These are phyloP conservation scores for Coelopa pilipes DNA, from an alignment of 2,888 invertebrate genomes.

Conservation along the genomic window DNA sequence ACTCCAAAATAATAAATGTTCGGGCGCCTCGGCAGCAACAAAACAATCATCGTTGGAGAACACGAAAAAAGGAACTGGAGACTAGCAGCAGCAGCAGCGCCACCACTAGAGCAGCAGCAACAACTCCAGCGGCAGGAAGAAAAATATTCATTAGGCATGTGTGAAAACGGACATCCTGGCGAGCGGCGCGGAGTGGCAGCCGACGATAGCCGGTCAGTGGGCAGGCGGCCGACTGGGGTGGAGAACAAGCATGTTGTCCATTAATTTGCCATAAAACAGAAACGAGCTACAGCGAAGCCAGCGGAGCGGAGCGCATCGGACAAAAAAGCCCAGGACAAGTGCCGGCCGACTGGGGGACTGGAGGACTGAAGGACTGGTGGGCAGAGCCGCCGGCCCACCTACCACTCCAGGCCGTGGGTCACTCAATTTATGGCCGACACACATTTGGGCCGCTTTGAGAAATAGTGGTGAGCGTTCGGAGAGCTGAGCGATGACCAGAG, in stretches of 20 bases:
- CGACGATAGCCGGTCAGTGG: neutral
- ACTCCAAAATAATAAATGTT: slow-evolving; percentile 58
- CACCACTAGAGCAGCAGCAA: slow-evolving; percentile 27
- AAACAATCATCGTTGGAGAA: slow-evolving; percentile 44
- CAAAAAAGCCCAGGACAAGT: slow-evolving; percentile 37
- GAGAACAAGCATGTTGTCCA: slow-evolving; percentile 55
- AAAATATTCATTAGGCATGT: slow-evolving; percentile 55
- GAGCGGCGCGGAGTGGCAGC: neutral
- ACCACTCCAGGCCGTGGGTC: neutral
- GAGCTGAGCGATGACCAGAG: too few relatives aligned
- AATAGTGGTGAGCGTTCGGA: neutral
- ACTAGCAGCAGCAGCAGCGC: slow-evolving; percentile 11
- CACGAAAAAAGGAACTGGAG: slow-evolving; percentile 38
- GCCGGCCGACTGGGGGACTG: slow-evolving; percentile 3
- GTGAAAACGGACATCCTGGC: slow-evolving; percentile 51
- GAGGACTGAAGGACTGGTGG: neutral
- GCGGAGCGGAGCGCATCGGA: slow-evolving; percentile 28
- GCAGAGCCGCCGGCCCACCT: neutral
- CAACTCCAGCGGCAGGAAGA: slow-evolving; percentile 38
- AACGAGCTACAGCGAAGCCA: slow-evolving; percentile 54
- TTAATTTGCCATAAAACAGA: slow-evolving; percentile 63
- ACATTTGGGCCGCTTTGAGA: slow-evolving; percentile 25
- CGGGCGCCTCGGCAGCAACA: slow-evolving; percentile 48
- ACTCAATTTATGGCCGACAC: slow-evolving; percentile 31
- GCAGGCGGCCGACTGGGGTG: slow-evolving; percentile 20